Evolutionary conservation across 92 coral and sea anemone species (phyloP).

Genomic region (Parazoanthus atlanticus): DNA sequence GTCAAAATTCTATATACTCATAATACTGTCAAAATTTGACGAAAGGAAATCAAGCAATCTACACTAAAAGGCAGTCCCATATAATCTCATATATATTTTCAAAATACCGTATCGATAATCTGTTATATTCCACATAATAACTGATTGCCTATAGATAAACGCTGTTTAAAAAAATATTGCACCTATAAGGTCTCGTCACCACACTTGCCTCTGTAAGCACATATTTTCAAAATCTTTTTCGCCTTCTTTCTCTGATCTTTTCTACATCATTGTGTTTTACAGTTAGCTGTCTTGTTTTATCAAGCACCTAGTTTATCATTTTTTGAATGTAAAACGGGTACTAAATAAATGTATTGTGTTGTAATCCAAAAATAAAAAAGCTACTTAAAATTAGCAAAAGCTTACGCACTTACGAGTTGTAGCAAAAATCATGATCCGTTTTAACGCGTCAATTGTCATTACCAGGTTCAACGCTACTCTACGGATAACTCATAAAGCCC

Average conservation of each 20-base stretch:
- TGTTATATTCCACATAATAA: background rate
- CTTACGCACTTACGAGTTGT: background rate
- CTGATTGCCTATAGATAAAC: background rate
- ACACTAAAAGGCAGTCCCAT: background rate
- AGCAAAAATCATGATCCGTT: too few relatives aligned
- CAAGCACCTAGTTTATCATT: background rate
- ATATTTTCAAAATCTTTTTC: too few relatives aligned
- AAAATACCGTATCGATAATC: background rate
- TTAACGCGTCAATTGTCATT: too few relatives aligned
- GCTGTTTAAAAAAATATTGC: background rate
- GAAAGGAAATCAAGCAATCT: background rate
- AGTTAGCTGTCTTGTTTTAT: background rate
- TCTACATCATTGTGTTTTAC: too few relatives aligned
- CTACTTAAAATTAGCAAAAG: background rate
- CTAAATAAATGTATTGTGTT: background rate
- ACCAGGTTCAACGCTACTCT: background rate
- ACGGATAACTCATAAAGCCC: background rate
- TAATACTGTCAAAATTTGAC: background rate
- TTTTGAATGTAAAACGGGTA: background rate
- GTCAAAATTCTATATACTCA: background rate
- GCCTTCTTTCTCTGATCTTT: background rate
- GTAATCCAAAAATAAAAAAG: background rate
- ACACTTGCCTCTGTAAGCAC: background rate
- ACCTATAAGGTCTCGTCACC: background rate
- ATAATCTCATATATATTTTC: background rate